phyloP scores from a whole-genome alignment of 2,797 vertebrate genomes.

The Aphelocoma californica region DNA sequence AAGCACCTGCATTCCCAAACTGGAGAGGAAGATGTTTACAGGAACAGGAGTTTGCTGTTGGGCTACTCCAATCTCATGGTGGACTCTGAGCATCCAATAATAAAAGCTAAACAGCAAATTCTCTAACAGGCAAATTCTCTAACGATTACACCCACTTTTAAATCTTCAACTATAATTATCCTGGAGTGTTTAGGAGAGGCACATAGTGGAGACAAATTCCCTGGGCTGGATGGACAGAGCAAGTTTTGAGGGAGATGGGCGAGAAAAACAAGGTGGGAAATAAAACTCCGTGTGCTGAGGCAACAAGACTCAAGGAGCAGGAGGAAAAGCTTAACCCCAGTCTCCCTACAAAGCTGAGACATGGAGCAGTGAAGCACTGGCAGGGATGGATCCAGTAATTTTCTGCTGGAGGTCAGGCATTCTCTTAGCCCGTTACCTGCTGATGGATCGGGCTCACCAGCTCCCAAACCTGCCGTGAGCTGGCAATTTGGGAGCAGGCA shows the following conservation, averaged over 20 bases:
- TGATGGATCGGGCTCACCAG: background rate
- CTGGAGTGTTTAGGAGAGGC: background rate
- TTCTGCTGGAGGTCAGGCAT: conserved; percentile 8
- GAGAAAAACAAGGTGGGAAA: background rate
- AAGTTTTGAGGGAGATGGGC: background rate
- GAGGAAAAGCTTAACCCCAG: background rate
- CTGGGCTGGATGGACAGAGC: background rate
- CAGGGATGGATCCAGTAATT: background rate
- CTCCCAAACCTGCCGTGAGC: background rate
- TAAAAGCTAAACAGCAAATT: background rate
- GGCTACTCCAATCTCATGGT: background rate
- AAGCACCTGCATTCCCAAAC: background rate
- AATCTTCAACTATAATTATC: background rate
- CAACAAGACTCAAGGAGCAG: background rate
- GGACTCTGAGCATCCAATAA: background rate
- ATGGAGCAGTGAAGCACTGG: background rate
- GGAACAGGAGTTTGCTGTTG: background rate
- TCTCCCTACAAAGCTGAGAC: background rate
- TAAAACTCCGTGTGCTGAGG: background rate
- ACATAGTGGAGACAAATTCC: background rate
- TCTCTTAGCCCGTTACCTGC: background rate
- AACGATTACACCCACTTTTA: background rate
- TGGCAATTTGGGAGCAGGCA: background rate
- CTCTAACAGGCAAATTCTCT: background rate
- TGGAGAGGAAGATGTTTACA: background rate